A percentile compares a stretch with the other conserved stretches of the same genome.
These are phyloP conservation scores for Nestor notabilis DNA, from an alignment of 2,113 vertebrate species.

Conservation along the genomic window DNA sequence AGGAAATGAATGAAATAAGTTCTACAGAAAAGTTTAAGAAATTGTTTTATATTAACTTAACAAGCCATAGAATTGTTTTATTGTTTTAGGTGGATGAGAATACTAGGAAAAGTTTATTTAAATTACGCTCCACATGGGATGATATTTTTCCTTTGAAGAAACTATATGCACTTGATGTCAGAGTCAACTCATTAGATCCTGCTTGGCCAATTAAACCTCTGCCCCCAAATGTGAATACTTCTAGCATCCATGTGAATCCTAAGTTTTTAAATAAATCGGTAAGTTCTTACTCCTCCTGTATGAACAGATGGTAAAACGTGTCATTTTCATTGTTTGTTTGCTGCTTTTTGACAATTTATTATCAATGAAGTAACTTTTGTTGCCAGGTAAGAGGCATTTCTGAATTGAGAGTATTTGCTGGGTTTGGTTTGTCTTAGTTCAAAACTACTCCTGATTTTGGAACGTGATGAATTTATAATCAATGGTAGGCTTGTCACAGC, in stretches of 20 bases:
- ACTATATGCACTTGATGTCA: conserved; percentile 92
- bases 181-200: conserved; percentile 94
- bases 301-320: background rate
- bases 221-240: conserved; percentile 91
- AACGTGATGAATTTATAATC: background rate
- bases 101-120: conserved; percentile 99
- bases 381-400: conserved; percentile 1
- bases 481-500: background rate
- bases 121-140: conserved; percentile 98
- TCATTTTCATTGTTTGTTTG: conserved; percentile 23
- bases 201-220: conserved; percentile 98
- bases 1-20: background rate
- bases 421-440: background rate
- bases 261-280: conserved; percentile 97
- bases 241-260: conserved; percentile 99
- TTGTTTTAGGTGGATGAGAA: conserved; percentile 98
- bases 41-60: conserved; percentile 80
- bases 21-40: conserved; percentile 58
- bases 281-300: conserved; percentile 72
- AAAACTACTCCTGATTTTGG: background rate
- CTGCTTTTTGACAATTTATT: background rate
- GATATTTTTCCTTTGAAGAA: conserved; percentile 97
- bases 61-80: conserved; percentile 88
- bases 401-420: background rate
- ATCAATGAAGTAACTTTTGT: background rate